Percentiles rank a stretch among this genome's conserved stretches.
phyloP scores from a whole-genome alignment of 2,888 invertebrate species.

The Eueremaeus valkanovi region DNA sequence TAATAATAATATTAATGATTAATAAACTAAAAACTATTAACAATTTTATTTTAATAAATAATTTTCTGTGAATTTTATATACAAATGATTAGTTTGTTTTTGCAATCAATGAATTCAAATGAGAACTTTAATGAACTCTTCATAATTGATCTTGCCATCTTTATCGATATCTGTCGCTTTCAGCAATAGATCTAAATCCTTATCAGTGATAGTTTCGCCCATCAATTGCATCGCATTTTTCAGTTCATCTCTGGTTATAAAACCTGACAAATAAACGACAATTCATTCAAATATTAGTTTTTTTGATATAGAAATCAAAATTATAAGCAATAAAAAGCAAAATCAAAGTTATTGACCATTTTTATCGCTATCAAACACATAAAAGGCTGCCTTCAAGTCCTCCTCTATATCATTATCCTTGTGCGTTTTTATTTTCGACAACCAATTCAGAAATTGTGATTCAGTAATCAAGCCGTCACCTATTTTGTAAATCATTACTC shows the following conservation, averaged over 20 bases:
- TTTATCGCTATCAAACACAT: conserved; percentile 82
- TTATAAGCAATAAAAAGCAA: neutral
- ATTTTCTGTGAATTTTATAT: neutral
- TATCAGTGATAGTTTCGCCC: conserved; percentile 70
- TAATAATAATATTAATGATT: neutral
- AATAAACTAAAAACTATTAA: conserved; percentile 8
- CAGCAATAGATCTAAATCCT: conserved; percentile 69
- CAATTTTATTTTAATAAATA: neutral
- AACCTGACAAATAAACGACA: conserved; percentile 51
- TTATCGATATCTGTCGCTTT: conserved; percentile 71
- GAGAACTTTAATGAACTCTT: conserved; percentile 54
- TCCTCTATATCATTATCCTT: conserved; percentile 62
- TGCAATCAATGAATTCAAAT: neutral
- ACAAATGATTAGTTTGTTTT: neutral
- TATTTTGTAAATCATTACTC: conserved; percentile 50
- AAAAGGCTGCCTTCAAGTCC: conserved; percentile 80
- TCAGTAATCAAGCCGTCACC: conserved; percentile 71
- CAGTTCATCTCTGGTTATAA: conserved; percentile 72
- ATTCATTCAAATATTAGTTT: neutral
- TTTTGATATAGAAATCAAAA: neutral
- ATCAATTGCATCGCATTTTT: conserved; percentile 76
- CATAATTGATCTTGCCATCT: conserved; percentile 75
- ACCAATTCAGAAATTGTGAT: conserved; percentile 72
- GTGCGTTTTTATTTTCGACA: conserved; percentile 54
- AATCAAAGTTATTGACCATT: conserved; percentile 59